These are phyloP conservation scores for Emydura subglobosa DNA, from an alignment of 2,113 vertebrate species.

Conservation along the genomic window DNA sequence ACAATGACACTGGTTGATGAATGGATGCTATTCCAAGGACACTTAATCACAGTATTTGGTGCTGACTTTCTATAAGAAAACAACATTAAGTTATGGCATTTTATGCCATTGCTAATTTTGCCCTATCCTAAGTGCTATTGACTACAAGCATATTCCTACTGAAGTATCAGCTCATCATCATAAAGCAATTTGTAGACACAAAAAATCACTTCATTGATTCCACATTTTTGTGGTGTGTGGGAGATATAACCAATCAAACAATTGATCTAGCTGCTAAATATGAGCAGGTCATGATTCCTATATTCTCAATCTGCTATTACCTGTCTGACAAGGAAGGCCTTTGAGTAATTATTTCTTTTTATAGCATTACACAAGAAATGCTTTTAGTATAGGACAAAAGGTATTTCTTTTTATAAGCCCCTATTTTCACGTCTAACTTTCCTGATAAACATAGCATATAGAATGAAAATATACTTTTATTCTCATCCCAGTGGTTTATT, in stretches of 20 bases:
- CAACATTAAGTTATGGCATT: not conserved
- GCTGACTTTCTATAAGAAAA: too few relatives aligned
- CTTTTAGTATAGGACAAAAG: not conserved
- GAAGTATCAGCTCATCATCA: not conserved
- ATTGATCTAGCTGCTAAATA: not conserved
- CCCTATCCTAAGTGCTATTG: rapidly evolving
- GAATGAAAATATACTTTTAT: not conserved
- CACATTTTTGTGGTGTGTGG: not conserved
- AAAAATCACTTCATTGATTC: not conserved
- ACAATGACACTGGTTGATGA: not conserved
- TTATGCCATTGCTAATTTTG: not conserved
- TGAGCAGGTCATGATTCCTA: not conserved
- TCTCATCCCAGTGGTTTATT: rapidly evolving
- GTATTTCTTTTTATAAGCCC: not conserved
- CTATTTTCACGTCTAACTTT: not conserved
- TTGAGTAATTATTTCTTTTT: not conserved
- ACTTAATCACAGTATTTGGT: not conserved
- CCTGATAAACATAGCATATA: not conserved
- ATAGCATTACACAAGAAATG: not conserved
- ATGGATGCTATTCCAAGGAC: not conserved
- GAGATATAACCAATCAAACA: not conserved
- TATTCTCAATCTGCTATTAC: not conserved
- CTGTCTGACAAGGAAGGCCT: not conserved
- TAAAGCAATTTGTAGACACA: not conserved
- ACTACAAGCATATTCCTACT: rapidly evolving